Evolutionary conservation across 1,140 invertebrate species (phyloP).

Genomic region (Yoshiicerus persimilis): DNA sequence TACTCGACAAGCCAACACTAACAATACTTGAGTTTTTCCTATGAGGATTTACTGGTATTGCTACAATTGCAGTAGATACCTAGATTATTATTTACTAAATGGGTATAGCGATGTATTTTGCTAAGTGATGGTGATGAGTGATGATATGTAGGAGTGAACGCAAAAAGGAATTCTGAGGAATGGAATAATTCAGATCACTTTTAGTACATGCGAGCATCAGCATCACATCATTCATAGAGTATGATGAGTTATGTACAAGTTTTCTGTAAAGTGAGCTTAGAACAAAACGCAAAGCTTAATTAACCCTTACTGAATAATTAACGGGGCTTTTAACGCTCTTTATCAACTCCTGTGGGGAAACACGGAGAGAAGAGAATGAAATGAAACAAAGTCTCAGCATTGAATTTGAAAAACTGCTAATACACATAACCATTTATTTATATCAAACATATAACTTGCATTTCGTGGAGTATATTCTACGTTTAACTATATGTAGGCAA

Average conservation of each 20-base stretch:
- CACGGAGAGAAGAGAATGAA: not conserved
- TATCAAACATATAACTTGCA: not conserved
- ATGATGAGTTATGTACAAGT: not conserved
- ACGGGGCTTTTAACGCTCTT: conserved; percentile 40
- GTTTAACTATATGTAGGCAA: too few species aligned
- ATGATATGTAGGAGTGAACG: not conserved
- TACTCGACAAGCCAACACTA: not conserved
- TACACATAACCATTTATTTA: not conserved
- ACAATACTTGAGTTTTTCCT: not conserved
- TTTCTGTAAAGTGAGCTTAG: not conserved
- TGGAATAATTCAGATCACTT: not conserved
- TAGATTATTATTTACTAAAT: too few species aligned
- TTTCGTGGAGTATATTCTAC: too few species aligned
- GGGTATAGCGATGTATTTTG: too few species aligned
- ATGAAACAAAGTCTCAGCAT: not conserved
- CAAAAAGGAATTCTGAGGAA: not conserved
- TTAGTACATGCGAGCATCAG: not conserved
- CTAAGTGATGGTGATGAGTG: not conserved
- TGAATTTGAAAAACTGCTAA: not conserved
- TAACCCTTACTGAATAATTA: conserved; percentile 37
- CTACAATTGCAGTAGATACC: not conserved
- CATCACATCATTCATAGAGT: not conserved
- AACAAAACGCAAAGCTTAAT: conserved; percentile 35
- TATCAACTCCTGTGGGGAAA: not conserved
- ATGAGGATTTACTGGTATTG: not conserved